Percentiles rank a stretch among this genome's conserved stretches.
phyloP scores from a whole-genome alignment of 92 coral and sea anemone species.

The Umimayanthus chanpuru region DNA sequence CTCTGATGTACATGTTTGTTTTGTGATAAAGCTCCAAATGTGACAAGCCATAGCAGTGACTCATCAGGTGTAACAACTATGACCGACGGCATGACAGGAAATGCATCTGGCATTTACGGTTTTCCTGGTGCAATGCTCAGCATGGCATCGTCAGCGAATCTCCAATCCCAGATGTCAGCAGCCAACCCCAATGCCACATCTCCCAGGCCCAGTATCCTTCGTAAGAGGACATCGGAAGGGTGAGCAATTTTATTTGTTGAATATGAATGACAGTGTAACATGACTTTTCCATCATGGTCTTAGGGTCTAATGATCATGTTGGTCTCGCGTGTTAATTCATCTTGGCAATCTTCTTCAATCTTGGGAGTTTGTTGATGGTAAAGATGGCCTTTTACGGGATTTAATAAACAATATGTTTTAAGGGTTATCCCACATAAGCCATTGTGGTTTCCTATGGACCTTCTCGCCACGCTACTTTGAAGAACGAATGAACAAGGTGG shows the following conservation, averaged over 20 bases:
- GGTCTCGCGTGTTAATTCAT: no score
- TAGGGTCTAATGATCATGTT: no score
- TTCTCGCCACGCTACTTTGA: no score
- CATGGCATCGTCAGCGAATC: slow-evolving; percentile 51
- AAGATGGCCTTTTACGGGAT: no score
- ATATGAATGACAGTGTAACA: no score
- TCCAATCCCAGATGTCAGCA: slow-evolving; percentile 73
- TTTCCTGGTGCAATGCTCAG: slow-evolving; percentile 41
- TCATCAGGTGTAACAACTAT: slow-evolving; percentile 12
- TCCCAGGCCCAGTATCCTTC: slow-evolving; percentile 96
- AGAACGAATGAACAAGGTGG: no score
- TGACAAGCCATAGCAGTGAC: slow-evolving; percentile 39
- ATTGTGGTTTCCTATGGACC: no score
- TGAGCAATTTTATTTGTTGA: slow-evolving; percentile 47
- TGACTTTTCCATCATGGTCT: no score
- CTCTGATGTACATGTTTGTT: background rate
- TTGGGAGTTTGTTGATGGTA: no score
- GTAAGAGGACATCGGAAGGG: slow-evolving; percentile 96
- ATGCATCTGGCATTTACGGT: slow-evolving; percentile 15
- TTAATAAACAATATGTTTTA: no score
- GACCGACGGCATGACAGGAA: slow-evolving; percentile 32
- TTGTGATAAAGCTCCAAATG: slow-evolving; percentile 18
- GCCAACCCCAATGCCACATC: slow-evolving; percentile 92
- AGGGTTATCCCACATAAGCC: no score
- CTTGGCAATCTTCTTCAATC: no score